Conservation (phyloP, 2,797 vertebrate species). For the Sebastiscus tertius region DNA sequence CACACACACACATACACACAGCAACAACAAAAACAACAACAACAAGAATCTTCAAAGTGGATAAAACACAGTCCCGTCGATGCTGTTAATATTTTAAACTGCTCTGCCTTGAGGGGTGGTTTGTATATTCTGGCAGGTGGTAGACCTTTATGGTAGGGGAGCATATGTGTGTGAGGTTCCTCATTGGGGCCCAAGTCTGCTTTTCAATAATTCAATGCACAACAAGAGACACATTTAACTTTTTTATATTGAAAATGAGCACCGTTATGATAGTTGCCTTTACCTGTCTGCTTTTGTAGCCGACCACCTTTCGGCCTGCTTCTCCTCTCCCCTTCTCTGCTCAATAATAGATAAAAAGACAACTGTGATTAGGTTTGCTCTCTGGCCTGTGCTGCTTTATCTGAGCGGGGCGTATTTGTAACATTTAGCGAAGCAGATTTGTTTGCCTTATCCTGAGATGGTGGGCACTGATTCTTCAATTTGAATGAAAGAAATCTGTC, state of each 20-base stretch:
- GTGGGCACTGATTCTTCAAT: constrained; percentile 7
- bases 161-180: not conserved
- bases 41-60: constrained; percentile 18
- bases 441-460: not conserved
- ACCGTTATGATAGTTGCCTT: constrained; percentile 22
- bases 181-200: not conserved
- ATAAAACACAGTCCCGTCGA: not conserved
- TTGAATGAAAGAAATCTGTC: constrained; percentile 26
- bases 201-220: constrained; percentile 61
- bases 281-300: constrained; percentile 24
- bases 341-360: constrained; percentile 57
- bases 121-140: constrained; percentile 50
- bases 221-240: constrained; percentile 49
- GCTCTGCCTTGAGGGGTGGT: constrained; percentile 11
- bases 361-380: constrained; percentile 23
- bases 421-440: constrained; percentile 17
- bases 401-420: not conserved
- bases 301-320: not conserved
- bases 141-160: not conserved
- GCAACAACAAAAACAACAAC: not conserved
- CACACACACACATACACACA: not conserved
- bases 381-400: constrained; percentile 6
- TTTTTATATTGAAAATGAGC: constrained; percentile 43
- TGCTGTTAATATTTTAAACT: constrained; percentile 54
- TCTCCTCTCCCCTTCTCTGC: not conserved